phyloP scores from a whole-genome alignment of 2,888 invertebrate genomes.

The Cerastis rubricosa region DNA sequence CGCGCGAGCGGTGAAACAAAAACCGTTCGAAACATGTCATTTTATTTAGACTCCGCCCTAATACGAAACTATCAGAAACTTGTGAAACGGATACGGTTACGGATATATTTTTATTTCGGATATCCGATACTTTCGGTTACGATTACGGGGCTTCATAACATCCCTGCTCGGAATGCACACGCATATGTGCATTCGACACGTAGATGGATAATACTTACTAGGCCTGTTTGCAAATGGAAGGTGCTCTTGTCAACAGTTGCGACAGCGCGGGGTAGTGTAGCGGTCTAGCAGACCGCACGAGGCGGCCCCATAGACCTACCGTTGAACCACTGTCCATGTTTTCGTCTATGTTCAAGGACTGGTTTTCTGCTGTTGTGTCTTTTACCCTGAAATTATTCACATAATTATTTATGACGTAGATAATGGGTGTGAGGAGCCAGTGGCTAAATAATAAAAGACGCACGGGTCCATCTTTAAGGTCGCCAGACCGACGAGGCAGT shows the following conservation, averaged over 20 bases:
- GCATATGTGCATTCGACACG: background rate
- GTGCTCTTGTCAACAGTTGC: conserved; percentile 92
- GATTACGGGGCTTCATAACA: too few relatives aligned
- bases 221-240: conserved; percentile 92
- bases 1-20: too few relatives aligned
- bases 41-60: too few relatives aligned
- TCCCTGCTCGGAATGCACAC: background rate
- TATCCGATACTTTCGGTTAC: too few relatives aligned
- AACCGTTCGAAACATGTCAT: too few relatives aligned
- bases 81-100: too few relatives aligned
- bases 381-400: conserved; percentile 80
- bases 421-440: too few relatives aligned
- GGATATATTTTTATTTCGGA: too few relatives aligned
- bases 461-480: too few relatives aligned
- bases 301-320: conserved; percentile 86
- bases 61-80: too few relatives aligned
- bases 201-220: conserved; percentile 85
- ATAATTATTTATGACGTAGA: background rate
- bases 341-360: conserved; percentile 77
- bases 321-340: conserved; percentile 87
- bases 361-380: conserved; percentile 75
- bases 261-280: conserved; percentile 93
- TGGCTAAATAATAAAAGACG: too few relatives aligned
- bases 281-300: conserved; percentile 92
- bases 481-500: background rate